phyloP scores from a whole-genome alignment of 2,113 vertebrate species.

The Columbina picui region DNA sequence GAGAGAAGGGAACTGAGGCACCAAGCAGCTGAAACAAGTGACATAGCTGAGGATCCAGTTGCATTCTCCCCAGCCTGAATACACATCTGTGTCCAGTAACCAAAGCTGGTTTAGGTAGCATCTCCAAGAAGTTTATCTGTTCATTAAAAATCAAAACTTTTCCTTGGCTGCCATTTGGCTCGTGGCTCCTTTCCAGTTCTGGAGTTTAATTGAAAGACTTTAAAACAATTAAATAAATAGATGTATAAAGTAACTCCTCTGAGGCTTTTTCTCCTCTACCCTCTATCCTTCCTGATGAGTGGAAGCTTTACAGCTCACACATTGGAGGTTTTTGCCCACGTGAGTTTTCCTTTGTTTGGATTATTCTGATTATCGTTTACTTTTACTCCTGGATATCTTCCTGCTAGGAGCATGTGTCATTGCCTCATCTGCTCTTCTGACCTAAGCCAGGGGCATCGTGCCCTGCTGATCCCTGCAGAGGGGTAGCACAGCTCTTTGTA shows the following conservation, averaged over 20 bases:
- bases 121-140: background rate
- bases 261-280: background rate
- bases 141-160: background rate
- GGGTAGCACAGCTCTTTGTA: background rate
- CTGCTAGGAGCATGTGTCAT: background rate
- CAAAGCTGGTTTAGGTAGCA: background rate
- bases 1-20: background rate
- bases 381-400: constrained; percentile 7
- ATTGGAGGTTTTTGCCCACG: background rate
- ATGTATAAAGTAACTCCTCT: background rate
- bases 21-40: background rate
- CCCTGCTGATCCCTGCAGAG: background rate
- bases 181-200: background rate
- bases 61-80: background rate
- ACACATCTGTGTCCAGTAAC: background rate
- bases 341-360: background rate
- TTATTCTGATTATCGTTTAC: background rate
- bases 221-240: background rate
- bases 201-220: background rate
- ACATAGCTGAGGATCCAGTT: too few relatives aligned
- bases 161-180: background rate
- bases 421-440: background rate
- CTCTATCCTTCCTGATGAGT: background rate
- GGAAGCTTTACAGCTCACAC: background rate
- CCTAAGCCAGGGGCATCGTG: background rate